Base-by-base conservation (phyloP, 2,113 vertebrate genomes). In the Ranitomeya imitator region DNA sequence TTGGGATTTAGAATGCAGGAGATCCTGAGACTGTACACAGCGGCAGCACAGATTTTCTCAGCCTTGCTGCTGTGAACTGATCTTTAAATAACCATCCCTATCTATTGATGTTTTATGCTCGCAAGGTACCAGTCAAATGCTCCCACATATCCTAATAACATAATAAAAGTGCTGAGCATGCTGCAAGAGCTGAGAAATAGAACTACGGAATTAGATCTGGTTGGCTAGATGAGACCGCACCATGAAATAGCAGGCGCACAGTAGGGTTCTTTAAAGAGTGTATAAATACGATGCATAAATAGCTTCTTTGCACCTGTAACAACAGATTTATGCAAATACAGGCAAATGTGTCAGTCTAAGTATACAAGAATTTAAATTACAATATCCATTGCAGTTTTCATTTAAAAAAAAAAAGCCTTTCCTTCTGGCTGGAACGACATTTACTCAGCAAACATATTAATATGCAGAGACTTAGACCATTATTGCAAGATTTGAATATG, bases 91-190 rank as follows among this genome's bases (percentile, higher is more conserved):
- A 82, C 78, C 65, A 88, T 45, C 65, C 86, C 78, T 88, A 73
- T 81, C 86, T 86, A 79, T 69, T 86, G 61, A 87, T 82, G 78
- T 88, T 88, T 88, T 67, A 88, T 61, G 86, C 86, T 88, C 54
- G 65, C 65, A 81, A 82, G 86, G 74, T 73, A 88, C 79, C 52
- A 88, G 65, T 65, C 65, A 88, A 76, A 88, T 60, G 65, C 26
- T 81, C 79, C 79, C 57, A 31, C 79, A 88, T 73, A 88, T 88
- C 54, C 65, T 82, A 88, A 88, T 88, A 82, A 80, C 79, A 81
- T 78, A 88, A 82, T 88, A 88, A 88, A 88, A 88, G 78, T 88
- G 86, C 86, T 88, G 86, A 88, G 86, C 67, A 74, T 82, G 55
- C 67, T 45, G 80, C 79, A 82, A 11, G 26, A 26, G 52, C 63